A percentile compares a stretch with the other conserved stretches of the same genome.
These are phyloP conservation scores for Trematocara stigmaticum DNA, from an alignment of 2,113 vertebrate species.

Conservation along the genomic window DNA sequence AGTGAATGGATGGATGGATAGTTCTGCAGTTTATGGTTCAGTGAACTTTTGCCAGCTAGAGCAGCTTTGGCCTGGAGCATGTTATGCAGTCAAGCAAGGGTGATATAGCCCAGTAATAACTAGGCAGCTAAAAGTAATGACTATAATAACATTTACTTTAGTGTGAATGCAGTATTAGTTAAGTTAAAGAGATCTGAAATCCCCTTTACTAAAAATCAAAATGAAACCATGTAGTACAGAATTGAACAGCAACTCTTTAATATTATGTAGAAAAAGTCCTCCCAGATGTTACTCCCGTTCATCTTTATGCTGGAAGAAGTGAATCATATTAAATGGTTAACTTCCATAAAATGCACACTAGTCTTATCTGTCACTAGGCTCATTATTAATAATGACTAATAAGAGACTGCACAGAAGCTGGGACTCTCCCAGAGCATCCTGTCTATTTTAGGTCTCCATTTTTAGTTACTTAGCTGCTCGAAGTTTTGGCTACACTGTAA, in stretches of 20 bases:
- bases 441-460: neutral
- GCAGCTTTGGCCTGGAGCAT: slow-evolving; percentile 30
- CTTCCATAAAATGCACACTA: neutral
- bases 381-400: neutral
- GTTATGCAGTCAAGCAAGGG: slow-evolving; percentile 32
- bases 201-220: neutral
- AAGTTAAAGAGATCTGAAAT: neutral
- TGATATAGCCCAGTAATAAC: slow-evolving; percentile 14
- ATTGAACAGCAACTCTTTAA: neutral
- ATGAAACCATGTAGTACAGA: neutral
- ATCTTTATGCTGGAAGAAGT: neutral
- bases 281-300: neutral
- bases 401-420: neutral
- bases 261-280: neutral
- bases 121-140: neutral
- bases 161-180: neutral
- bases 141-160: neutral
- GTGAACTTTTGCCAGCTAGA: slow-evolving; percentile 45
- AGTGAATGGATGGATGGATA: neutral
- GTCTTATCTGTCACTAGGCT: neutral
- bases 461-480: neutral
- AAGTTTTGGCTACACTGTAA: neutral
- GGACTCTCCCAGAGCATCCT: neutral
- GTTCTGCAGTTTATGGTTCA: slow-evolving; percentile 35
- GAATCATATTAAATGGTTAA: neutral